Conservation (phyloP, 2,888 invertebrate genomes). For the Saturnia pavonia region DNA sequence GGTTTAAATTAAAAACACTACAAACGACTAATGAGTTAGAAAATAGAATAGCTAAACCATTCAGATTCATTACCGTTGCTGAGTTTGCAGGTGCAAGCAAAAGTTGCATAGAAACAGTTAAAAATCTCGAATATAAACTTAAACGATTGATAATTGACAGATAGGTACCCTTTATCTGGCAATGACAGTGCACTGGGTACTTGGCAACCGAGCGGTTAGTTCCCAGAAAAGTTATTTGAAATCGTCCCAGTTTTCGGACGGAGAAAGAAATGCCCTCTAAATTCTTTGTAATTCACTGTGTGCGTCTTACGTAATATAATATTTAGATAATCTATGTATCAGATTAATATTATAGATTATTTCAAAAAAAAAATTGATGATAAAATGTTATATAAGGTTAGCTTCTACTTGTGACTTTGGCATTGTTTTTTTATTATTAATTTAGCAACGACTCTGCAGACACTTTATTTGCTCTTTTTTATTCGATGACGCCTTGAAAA, state of each 20-base stretch:
- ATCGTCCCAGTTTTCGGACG: constrained; percentile 65
- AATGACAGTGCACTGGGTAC: constrained; percentile 70
- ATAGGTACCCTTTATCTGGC: constrained; percentile 56
- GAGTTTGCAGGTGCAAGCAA: no score
- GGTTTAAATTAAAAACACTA: no score
- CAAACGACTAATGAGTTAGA: no score
- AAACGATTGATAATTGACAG: constrained; percentile 51
- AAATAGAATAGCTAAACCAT: no score
- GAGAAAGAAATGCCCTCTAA: constrained; percentile 58
- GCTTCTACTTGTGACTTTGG: no score
- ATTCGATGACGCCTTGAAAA: no score
- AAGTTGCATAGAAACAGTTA: not conserved
- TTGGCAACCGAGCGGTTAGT: constrained; percentile 63
- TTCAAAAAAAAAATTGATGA: no score
- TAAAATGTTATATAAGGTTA: no score
- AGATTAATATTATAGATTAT: not conserved
- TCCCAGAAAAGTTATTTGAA: constrained; percentile 79
- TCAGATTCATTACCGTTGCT: no score
- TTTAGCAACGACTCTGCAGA: no score
- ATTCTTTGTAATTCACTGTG: constrained; percentile 39
- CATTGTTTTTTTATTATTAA: no score
- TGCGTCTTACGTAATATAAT: not conserved
- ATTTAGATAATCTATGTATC: not conserved
- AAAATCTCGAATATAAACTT: constrained; percentile 1
- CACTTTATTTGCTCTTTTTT: no score